Percentiles rank a stretch among this genome's conserved stretches.
phyloP scores from a whole-genome alignment of 1,140 invertebrate species.

The Aplysia californica region DNA sequence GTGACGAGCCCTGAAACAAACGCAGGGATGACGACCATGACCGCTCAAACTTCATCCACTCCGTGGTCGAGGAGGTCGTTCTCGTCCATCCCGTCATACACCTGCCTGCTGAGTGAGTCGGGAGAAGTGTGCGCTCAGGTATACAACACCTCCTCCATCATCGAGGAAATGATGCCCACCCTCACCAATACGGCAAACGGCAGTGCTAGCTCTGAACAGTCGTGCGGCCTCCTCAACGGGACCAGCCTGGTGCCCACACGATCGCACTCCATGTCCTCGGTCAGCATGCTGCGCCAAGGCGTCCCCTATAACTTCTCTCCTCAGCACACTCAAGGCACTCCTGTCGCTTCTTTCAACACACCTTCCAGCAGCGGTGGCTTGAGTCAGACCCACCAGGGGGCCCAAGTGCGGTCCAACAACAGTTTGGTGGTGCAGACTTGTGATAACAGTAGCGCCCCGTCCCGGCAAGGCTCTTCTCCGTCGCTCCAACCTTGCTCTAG shows the following conservation, averaged over 20 bases:
- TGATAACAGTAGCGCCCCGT: background rate
- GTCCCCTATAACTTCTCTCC: slow-evolving; percentile 8
- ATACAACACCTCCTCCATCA: slow-evolving; percentile 21
- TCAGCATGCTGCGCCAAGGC: background rate
- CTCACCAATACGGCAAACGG: background rate
- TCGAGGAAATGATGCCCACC: slow-evolving; percentile 13
- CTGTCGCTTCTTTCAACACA: background rate
- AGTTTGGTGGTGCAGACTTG: background rate
- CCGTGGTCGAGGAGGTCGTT: slow-evolving; percentile 23
- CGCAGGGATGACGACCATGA: background rate
- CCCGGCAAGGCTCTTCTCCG: background rate
- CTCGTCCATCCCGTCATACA: slow-evolving; percentile 26
- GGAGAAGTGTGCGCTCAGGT: slow-evolving; percentile 24
- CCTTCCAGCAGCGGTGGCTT: background rate
- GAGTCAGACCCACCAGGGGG: background rate
- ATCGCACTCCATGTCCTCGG: slow-evolving; percentile 20
- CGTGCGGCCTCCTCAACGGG: background rate
- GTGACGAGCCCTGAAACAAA: background rate
- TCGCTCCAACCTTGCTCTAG: background rate
- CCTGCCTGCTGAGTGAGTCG: slow-evolving; percentile 26
- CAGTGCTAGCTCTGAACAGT: background rate
- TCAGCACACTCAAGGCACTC: background rate
- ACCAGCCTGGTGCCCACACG: background rate
- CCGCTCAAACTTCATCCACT: background rate
- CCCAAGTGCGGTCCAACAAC: background rate